Conservation (phyloP, 2,113 vertebrate species). For the Hiodon tergisus region DNA sequence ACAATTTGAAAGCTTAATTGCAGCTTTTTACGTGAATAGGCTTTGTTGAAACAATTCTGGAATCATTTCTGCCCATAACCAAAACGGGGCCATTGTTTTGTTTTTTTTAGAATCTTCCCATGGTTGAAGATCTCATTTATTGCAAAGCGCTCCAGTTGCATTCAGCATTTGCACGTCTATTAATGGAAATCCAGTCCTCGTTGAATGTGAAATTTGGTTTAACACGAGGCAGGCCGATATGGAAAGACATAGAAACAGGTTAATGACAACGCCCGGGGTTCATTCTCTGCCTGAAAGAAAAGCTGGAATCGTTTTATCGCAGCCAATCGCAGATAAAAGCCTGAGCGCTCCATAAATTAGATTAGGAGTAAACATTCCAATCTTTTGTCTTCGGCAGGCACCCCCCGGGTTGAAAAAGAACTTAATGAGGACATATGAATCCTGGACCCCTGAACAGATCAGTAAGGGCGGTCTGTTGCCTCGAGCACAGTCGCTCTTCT, state of each 20-base stretch:
- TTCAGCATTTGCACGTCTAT: not conserved
- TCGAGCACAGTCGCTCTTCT: slow-evolving; percentile 86
- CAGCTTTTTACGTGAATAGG: not conserved
- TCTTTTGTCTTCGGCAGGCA: slow-evolving; percentile 60
- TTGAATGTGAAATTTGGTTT: not conserved
- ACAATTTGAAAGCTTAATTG: not conserved
- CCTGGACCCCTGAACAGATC: slow-evolving; percentile 89
- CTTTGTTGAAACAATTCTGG: not conserved
- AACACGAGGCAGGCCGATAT: not conserved
- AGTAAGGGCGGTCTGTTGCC: slow-evolving; percentile 73
- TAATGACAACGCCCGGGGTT: slow-evolving; percentile 7
- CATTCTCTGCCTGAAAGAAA: not conserved
- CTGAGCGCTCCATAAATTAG: not conserved
- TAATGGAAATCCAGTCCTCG: not conserved
- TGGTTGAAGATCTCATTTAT: not conserved
- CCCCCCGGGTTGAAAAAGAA: slow-evolving; percentile 97
- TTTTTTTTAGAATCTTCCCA: not conserved
- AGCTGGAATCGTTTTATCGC: not conserved
- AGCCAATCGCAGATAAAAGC: slow-evolving; percentile 12
- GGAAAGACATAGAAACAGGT: not conserved
- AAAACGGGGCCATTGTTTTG: not conserved
- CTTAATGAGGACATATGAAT: slow-evolving; percentile 89
- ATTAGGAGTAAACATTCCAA: not conserved
- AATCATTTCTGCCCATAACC: not conserved
- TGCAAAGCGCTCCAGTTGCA: not conserved